phyloP scores from a whole-genome alignment of 2,888 invertebrate genomes.

The Clepsis dumicolana region DNA sequence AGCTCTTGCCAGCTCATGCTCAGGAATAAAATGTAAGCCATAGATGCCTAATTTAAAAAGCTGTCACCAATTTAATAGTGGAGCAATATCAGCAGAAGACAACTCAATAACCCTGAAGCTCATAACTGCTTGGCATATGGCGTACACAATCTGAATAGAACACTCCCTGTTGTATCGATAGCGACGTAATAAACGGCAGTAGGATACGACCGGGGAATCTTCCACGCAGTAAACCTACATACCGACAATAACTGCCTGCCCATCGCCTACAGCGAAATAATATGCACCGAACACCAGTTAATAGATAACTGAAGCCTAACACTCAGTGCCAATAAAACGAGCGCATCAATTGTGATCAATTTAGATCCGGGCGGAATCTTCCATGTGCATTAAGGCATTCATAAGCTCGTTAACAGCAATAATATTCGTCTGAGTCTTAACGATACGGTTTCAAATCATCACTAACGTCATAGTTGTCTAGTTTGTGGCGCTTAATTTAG shows the following conservation, averaged over 20 bases:
- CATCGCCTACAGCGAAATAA: conserved; percentile 9
- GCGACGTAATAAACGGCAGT: neutral
- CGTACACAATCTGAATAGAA: conserved; percentile 13
- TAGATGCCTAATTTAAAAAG: too few species aligned
- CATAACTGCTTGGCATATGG: neutral
- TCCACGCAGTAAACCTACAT: conserved; percentile 39
- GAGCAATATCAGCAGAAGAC: neutral
- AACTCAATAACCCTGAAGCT: neutral
- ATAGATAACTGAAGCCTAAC: conserved; percentile 26
- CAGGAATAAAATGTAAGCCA: too few species aligned
- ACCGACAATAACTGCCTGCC: conserved; percentile 19
- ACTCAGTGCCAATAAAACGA: conserved; percentile 25
- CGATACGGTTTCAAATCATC: neutral
- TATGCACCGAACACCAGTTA: conserved; percentile 14
- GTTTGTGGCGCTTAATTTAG: neutral
- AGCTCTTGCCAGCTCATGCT: too few species aligned
- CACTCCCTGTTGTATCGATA: neutral
- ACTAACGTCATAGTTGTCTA: neutral
- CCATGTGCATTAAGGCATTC: conserved; percentile 24
- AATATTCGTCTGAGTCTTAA: neutral
- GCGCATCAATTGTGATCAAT: conserved; percentile 42
- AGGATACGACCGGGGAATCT: conserved; percentile 25
- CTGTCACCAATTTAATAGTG: neutral
- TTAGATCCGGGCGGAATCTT: conserved; percentile 41
- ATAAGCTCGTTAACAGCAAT: conserved; percentile 19